phyloP scores from a whole-genome alignment of 2,888 invertebrate species.

The Pherbina coryleti region DNA sequence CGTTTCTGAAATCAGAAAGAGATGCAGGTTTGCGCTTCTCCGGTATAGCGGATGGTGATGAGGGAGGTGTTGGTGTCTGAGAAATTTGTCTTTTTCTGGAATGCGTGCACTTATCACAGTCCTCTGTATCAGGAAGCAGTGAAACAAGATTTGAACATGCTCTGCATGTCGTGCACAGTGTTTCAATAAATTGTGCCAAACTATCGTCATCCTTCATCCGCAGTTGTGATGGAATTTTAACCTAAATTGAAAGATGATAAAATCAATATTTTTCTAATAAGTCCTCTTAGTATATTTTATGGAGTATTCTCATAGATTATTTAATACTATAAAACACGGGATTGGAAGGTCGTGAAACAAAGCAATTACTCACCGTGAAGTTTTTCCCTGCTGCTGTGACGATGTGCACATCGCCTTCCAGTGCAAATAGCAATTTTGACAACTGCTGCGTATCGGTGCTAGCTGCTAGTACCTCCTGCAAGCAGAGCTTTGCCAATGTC shows the following conservation, averaged over 20 bases:
- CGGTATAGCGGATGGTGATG: conserved; percentile 57
- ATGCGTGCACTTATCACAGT: conserved; percentile 68
- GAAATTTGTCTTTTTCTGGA: conserved; percentile 60
- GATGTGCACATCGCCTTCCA: conserved; percentile 69
- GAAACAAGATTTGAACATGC: conserved; percentile 69
- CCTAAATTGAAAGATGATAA: conserved; percentile 51
- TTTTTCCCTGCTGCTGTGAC: conserved; percentile 69
- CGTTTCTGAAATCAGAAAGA: conserved; percentile 39
- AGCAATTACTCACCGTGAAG: conserved; percentile 63
- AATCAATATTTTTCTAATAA: neutral
- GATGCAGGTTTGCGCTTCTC: conserved; percentile 61
- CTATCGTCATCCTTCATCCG: conserved; percentile 67
- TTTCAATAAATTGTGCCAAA: conserved; percentile 67
- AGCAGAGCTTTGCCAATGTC: conserved; percentile 68
- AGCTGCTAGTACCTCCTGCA: conserved; percentile 69
- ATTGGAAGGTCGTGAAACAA: neutral
- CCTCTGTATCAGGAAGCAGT: conserved; percentile 67
- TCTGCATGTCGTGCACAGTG: conserved; percentile 67
- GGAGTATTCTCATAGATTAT: neutral
- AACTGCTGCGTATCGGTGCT: conserved; percentile 68
- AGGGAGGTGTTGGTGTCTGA: conserved; percentile 57
- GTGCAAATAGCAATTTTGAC: conserved; percentile 64
- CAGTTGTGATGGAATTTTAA: conserved; percentile 68
- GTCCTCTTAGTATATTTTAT: neutral
- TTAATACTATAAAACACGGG: too few species aligned